Base-by-base conservation (phyloP, 2,113 vertebrate genomes). In the Ophthalmolycus amberensis region DNA sequence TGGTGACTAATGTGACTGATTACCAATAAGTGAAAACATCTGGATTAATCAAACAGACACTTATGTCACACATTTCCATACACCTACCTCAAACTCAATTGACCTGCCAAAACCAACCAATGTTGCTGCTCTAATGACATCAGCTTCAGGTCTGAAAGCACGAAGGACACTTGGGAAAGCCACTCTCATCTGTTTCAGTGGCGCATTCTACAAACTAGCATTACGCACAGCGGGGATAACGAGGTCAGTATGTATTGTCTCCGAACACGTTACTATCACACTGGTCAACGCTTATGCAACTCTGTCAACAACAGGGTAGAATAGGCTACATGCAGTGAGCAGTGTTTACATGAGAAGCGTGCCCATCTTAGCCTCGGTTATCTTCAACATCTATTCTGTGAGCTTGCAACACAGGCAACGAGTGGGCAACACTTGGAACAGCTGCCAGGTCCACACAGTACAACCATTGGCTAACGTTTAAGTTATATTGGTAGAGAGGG, bases 381-480 rank as follows among this genome's bases (percentile, higher is more conserved):
- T 2, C 20, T 4, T 27, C 1, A 62, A 68, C n/a, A 54, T 14
- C 1, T 25, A 8, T 27, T 66, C 10, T 42, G 1, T 1, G 0
- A 12, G 63, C 20, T 12, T 25, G 1, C 20, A 54, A 16, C 14
- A 12, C 20, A 0, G 37, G 40, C 15, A 48, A 25, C 27, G 7
- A 58, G 9, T 0, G 0, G n/a, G 71, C 4, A 75, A 34, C n/a
- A n/a, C 8, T 0, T 79, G 14, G 18, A 60, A 73, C 71, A 86
- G 14, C 58, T 86, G 88, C 71, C 84, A 76, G 27, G 14, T 40
- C 9, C 56, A 66, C 16, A 71, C 54, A 76, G 69, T 16, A 25
- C n/a, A 34, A 77, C 71, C 44, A 25, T 0, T 60, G 27, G 80
- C 77, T 84, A 81, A 82, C 27, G 54, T 40, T 79, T 8, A 63